A percentile compares a stretch with the other conserved stretches of the same genome.
phyloP scores from a whole-genome alignment of 2,888 invertebrate species.

The Mimas tiliae region DNA sequence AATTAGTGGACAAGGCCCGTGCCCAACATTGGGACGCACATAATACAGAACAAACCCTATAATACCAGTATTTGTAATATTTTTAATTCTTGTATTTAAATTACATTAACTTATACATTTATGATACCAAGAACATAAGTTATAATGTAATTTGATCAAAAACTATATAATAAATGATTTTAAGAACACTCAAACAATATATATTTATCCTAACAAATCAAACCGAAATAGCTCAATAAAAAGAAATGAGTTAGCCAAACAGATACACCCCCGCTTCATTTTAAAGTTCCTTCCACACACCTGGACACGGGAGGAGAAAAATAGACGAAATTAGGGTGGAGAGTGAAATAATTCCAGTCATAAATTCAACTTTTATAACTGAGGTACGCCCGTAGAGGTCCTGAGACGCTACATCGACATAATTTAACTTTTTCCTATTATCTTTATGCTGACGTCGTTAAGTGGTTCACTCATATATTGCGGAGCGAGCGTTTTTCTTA shows the following conservation, averaged over 20 bases:
- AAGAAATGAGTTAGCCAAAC: conserved; percentile 54
- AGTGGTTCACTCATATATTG: conserved; percentile 72
- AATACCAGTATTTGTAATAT: no score
- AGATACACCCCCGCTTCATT: conserved; percentile 61
- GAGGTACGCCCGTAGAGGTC: conserved; percentile 44
- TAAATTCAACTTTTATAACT: conserved; percentile 82
- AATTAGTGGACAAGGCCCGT: no score
- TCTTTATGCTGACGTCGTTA: conserved; percentile 81
- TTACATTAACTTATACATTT: no score
- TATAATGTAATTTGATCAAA: no score
- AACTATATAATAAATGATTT: no score
- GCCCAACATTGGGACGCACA: not conserved
- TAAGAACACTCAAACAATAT: no score
- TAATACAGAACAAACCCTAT: no score
- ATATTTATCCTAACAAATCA: conserved; percentile 55
- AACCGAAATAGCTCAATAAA: conserved; percentile 67
- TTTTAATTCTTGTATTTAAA: no score
- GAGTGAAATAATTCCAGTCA: conserved; percentile 77
- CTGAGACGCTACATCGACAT: conserved; percentile 66
- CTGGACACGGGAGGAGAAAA: conserved; percentile 70
- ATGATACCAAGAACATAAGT: no score
- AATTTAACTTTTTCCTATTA: conserved; percentile 85
- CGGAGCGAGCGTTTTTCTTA: conserved; percentile 62
- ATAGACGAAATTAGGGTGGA: conserved; percentile 69
- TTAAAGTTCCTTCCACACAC: conserved; percentile 76